These are phyloP conservation scores for Eutrigla gurnardus DNA, from an alignment of 2,797 vertebrate species.

Conservation along the genomic window DNA sequence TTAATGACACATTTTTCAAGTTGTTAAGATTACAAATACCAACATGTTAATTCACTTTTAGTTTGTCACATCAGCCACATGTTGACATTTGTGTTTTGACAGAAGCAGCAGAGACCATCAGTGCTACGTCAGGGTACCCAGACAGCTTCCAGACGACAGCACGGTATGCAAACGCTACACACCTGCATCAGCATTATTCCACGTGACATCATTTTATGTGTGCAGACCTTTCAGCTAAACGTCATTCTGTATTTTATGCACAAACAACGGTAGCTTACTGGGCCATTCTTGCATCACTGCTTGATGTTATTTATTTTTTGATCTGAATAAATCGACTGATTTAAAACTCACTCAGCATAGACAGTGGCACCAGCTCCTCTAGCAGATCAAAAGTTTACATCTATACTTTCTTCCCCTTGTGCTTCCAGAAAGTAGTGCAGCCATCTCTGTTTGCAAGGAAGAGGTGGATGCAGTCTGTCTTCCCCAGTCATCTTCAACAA, in stretches of 20 bases:
- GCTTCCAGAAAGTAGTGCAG: slow-evolving; percentile 29
- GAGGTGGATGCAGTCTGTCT: slow-evolving; percentile 40
- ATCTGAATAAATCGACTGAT: background rate
- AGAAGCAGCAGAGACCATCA: slow-evolving; percentile 69
- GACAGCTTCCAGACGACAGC: slow-evolving; percentile 33
- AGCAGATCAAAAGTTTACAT: background rate
- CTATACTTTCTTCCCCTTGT: background rate
- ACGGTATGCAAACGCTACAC: slow-evolving; percentile 23
- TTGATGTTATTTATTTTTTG: background rate
- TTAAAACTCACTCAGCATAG: background rate
- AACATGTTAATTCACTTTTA: background rate
- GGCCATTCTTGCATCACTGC: too few species aligned
- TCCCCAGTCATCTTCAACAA: slow-evolving; percentile 29
- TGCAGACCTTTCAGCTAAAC: background rate
- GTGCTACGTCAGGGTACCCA: slow-evolving; percentile 59
- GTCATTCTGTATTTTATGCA: background rate
- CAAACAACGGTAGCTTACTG: background rate
- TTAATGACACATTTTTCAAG: background rate
- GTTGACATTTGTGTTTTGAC: background rate
- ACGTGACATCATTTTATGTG: background rate
- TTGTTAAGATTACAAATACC: background rate
- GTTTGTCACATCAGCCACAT: background rate
- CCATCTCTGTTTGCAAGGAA: slow-evolving; percentile 55
- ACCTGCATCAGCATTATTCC: background rate
- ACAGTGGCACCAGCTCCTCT: background rate